A percentile compares a stretch with the other conserved stretches of the same genome.
phyloP scores from a whole-genome alignment of 2,888 invertebrate species.

The Drosophila niveifrons region DNA sequence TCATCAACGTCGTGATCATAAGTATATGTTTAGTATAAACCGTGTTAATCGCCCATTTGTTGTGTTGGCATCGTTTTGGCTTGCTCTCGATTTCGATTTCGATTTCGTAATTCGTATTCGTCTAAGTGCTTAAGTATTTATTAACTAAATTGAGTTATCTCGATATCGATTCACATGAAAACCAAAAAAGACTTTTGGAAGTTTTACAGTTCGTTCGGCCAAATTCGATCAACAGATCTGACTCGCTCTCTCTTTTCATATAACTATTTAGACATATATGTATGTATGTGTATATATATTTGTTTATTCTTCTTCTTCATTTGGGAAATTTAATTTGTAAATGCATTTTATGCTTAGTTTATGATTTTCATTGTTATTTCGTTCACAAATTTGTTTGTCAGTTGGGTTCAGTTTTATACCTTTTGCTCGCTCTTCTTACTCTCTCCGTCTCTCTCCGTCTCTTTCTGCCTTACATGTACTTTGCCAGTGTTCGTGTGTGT shows the following conservation, averaged over 20 bases:
- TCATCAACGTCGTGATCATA: neutral
- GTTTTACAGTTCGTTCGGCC: conserved; percentile 40
- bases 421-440: conserved; percentile 4
- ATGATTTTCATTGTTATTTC: conserved; percentile 64
- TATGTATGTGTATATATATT: conserved; percentile 42
- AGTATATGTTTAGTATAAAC: conserved; percentile 14
- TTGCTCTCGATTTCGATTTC: conserved; percentile 39
- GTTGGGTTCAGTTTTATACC: conserved; percentile 62
- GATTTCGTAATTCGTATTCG: conserved; percentile 30
- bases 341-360: conserved; percentile 78
- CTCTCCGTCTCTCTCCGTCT: conserved; percentile 8
- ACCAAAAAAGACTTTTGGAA: conserved; percentile 55
- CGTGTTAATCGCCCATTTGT: conserved; percentile 45
- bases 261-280: conserved; percentile 45
- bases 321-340: conserved; percentile 61
- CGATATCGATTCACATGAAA: conserved; percentile 17
- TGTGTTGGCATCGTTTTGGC: conserved; percentile 40
- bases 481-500: conserved; percentile 14
- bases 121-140: conserved; percentile 56
- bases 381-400: conserved; percentile 52
- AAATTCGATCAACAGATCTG: conserved; percentile 32
- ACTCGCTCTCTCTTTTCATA: conserved; percentile 24
- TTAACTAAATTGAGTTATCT: conserved; percentile 58
- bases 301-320: conserved; percentile 30
- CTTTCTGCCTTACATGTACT: neutral